Evolutionary conservation across 1,140 invertebrate genomes (phyloP), one percentile per base, ranked within the genome.

Genomic region (Drosophila kurseongensis): DNA sequence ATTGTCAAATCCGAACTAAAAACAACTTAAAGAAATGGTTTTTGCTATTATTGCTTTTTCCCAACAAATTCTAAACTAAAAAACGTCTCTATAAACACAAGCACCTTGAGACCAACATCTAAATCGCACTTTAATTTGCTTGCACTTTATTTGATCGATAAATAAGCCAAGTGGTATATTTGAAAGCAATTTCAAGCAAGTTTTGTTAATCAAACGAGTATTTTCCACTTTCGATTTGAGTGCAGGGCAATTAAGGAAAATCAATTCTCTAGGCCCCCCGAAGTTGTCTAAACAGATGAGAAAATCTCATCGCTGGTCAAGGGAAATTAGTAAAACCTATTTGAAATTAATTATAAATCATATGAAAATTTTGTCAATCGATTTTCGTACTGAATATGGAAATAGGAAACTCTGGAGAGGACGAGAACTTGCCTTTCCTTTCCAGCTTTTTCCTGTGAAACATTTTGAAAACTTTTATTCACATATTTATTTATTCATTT

Each of bases 401-500:
- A 67, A 13, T 36, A 45, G 38, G 7, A 23, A 38, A 45, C 60
- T 60, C 60, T 60, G 29, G 6, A 29, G 7, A 29, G 7, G 35
- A 36, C 35, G 35, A 36, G 35, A 3, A 10, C 35, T 12, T 38
- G 9, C 32, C 36, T 66, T 57, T 47, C 13, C 35, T 7, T 67
- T 14, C 35, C 35, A 52, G 45, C 55, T 18, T 18, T 40, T 55
- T 10, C 18, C 68, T 36, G 50, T 42, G 51, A 42, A 74, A 48
- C 71, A 72, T 74, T 74, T 73, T 48, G 27, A 42, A 62, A 73
- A 74, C 40, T 73, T 74, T 74, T 74, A 74, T 74, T 74, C 69
- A 73, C 68, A 73, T 74, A 74, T 74, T 73, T 73, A 74, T 74
- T 74, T 51, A 74, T 62, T 62, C 38, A 29, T 29, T 56, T 36